phyloP scores from a whole-genome alignment of 2,797 vertebrate genomes.

The Cyclura pinguis region DNA sequence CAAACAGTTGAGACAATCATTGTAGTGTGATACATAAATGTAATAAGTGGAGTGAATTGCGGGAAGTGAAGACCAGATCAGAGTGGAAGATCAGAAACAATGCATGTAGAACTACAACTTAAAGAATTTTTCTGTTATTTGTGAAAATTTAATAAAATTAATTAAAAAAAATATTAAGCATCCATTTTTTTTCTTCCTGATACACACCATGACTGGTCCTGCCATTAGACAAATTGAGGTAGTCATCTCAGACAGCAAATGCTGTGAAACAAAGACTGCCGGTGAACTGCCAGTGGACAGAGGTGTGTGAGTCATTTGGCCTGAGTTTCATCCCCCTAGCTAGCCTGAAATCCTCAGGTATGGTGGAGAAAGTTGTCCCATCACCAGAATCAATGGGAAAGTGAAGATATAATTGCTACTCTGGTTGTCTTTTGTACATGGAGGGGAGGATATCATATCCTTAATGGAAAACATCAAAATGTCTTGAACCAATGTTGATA shows the following conservation, averaged over 20 bases:
- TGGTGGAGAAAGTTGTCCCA: background rate
- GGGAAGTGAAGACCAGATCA: too few relatives aligned
- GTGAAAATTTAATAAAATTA: too few relatives aligned
- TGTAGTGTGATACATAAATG: too few relatives aligned
- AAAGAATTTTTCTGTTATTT: too few relatives aligned
- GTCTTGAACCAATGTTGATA: background rate
- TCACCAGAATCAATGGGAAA: background rate
- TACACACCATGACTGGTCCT: background rate
- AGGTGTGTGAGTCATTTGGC: background rate
- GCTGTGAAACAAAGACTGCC: background rate
- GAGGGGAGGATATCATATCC: background rate
- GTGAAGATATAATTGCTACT: background rate
- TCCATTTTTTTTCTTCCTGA: background rate
- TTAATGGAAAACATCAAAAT: background rate
- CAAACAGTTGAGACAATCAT: too few relatives aligned
- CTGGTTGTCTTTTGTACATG: background rate
- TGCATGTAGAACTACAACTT: too few relatives aligned
- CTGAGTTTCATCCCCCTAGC: background rate
- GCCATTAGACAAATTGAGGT: background rate
- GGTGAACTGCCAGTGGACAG: background rate
- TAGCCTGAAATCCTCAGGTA: background rate
- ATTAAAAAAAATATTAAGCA: background rate
- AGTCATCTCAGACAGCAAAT: background rate
- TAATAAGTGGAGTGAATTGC: too few relatives aligned
- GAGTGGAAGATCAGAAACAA: too few relatives aligned